These are phyloP conservation scores for Heliconius eleuchia DNA, from an alignment of 1,140 invertebrate species.

Conservation along the genomic window DNA sequence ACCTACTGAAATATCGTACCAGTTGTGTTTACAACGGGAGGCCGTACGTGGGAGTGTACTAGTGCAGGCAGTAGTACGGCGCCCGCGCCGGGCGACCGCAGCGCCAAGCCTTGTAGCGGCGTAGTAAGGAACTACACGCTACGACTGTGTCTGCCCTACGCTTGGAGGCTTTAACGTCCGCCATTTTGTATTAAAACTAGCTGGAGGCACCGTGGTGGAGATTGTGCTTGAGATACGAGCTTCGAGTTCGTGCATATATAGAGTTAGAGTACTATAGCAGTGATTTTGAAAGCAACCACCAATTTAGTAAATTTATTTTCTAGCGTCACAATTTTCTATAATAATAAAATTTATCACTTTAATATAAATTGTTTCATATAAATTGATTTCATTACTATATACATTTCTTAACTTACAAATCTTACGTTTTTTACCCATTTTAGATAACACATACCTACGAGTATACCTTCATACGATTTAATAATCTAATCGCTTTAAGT, in stretches of 20 bases:
- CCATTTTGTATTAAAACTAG: conserved; percentile 63
- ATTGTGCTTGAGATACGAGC: not conserved
- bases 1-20: conserved; percentile 47
- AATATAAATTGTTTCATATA: too few relatives aligned
- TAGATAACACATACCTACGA: not conserved
- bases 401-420: too few relatives aligned
- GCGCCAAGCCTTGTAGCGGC: conserved; percentile 50
- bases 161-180: conserved; percentile 54
- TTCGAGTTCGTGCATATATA: not conserved
- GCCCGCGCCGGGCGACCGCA: conserved; percentile 48
- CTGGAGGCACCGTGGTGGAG: not conserved
- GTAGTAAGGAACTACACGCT: conserved; percentile 55
- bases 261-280: not conserved
- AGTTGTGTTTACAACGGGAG: conserved; percentile 72
- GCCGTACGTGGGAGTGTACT: conserved; percentile 71
- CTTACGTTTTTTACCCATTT: not conserved
- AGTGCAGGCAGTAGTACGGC: conserved; percentile 42
- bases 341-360: not conserved
- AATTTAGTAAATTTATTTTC: too few relatives aligned
- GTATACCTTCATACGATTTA: not conserved
- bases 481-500: conserved; percentile 21
- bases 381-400: too few relatives aligned
- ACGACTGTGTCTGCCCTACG: conserved; percentile 43
- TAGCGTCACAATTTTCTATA: too few relatives aligned
- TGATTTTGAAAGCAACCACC: too few relatives aligned